Evolutionary conservation across 2,888 invertebrate species (phyloP), one percentile per base, ranked within the genome.

Genomic region (Lasioglossum lativentre): DNA sequence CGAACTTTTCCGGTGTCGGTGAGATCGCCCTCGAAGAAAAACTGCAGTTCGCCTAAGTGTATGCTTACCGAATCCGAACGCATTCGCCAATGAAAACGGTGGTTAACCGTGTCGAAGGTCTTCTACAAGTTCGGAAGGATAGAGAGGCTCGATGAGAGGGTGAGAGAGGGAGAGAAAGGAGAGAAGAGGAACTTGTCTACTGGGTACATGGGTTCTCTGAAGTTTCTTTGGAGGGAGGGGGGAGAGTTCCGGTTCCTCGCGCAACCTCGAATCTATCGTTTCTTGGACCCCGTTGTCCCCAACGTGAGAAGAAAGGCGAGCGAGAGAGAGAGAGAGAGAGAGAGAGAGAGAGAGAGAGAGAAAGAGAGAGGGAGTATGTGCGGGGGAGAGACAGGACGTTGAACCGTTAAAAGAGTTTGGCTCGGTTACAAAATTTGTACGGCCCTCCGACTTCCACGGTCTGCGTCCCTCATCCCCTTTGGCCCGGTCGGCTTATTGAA

Each of bases 361-460:
- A 74, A 72, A 71, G 79, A n/a, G n/a, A n/a, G n/a, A n/a, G n/a
- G n/a, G n/a, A n/a, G n/a, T n/a, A n/a, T n/a, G n/a, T 34, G 63
- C 40, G 19, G 30, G n/a, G 73, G 30, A 40, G 59, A n/a, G 14
- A 23, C 42, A 38, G 40, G 52, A 34, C 45, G 80, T 66, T 47
- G 85, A 90, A 91, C 92, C 89, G 90, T 86, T 91, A 88, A 91
- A 92, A 91, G 88, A 90, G 88, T 91, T 92, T 91, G 92, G 89
- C 90, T 89, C 89, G 79, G 90, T 91, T 91, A 89, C 90, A 87
- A 89, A 89, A 88, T 90, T 88, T 87, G 86, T 89, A 82, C 85
- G 63, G 40, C 38, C 63, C 52, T 76, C 12, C 27, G 40, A 70
- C 19, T 19, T n/a, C 47, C n/a, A 66, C 42, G 10, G 47, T 4